Conservation (phyloP, 2,888 invertebrate species). For the Ptilodon capucinus region DNA sequence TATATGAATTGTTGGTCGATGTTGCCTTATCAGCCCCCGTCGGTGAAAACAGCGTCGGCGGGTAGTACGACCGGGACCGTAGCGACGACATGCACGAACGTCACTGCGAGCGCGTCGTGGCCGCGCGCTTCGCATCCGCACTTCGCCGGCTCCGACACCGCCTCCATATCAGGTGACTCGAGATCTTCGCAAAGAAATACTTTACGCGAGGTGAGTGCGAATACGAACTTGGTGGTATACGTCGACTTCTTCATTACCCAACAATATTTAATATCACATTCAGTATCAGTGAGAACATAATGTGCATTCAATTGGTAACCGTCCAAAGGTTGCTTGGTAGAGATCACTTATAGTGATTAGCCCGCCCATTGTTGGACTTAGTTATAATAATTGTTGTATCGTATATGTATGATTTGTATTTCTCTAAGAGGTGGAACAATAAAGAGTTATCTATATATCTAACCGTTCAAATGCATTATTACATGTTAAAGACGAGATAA, state of each 20-base stretch:
- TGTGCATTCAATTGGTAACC: too few species aligned
- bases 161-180: constrained; percentile 87
- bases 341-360: too few species aligned
- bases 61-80: constrained; percentile 63
- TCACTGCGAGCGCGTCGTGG: constrained; percentile 51
- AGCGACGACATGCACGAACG: constrained; percentile 48
- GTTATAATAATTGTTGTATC: too few species aligned
- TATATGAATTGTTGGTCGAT: neutral
- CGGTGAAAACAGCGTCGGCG: constrained; percentile 65
- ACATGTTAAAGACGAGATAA: too few species aligned
- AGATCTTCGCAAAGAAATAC: constrained; percentile 77
- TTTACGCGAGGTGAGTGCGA: constrained; percentile 41
- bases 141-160: constrained; percentile 74
- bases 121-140: constrained; percentile 41
- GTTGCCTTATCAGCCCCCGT: constrained; percentile 48
- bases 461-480: too few species aligned
- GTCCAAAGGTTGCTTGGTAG: too few species aligned
- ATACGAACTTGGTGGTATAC: neutral
- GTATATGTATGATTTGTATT: too few species aligned
- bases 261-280: too few species aligned
- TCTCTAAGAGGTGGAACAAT: too few species aligned
- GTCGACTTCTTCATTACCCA: too few species aligned
- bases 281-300: neutral
- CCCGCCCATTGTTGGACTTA: too few species aligned
- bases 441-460: too few species aligned